These are phyloP conservation scores for Triplophysa siluroides DNA, from an alignment of 2,113 vertebrate species.

Conservation along the genomic window DNA sequence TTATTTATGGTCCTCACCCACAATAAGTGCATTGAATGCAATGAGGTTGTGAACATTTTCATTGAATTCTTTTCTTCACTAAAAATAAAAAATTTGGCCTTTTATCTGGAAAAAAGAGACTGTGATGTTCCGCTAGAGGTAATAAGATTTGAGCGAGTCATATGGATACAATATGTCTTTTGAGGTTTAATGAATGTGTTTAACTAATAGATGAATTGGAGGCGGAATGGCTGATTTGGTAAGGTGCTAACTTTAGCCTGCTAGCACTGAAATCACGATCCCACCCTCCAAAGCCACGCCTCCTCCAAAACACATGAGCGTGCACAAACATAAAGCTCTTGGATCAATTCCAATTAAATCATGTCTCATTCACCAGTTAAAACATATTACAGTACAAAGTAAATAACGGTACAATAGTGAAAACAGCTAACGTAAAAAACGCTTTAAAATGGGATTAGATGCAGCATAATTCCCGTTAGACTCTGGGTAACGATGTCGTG, in stretches of 20 bases:
- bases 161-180: slow-evolving; percentile 13
- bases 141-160: slow-evolving; percentile 54
- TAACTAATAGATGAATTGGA: slow-evolving; percentile 37
- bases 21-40: slow-evolving; percentile 58
- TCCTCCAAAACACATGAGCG: too few species aligned
- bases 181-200: slow-evolving; percentile 19
- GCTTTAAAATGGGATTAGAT: too few species aligned
- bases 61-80: slow-evolving; percentile 72
- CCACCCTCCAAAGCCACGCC: too few species aligned
- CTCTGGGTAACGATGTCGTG: too few species aligned
- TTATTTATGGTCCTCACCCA: slow-evolving; percentile 68
- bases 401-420: too few species aligned
- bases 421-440: too few species aligned
- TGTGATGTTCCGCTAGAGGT: slow-evolving; percentile 70
- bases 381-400: too few species aligned
- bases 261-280: too few species aligned
- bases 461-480: too few species aligned
- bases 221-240: neutral
- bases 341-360: too few species aligned
- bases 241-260: neutral
- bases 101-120: slow-evolving; percentile 73
- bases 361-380: too few species aligned
- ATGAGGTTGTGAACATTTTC: slow-evolving; percentile 56
- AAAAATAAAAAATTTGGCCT: slow-evolving; percentile 79
- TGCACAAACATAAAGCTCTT: too few species aligned